These are phyloP conservation scores for Charadrius vociferus DNA, from an alignment of 2,113 vertebrate species.

Conservation along the genomic window DNA sequence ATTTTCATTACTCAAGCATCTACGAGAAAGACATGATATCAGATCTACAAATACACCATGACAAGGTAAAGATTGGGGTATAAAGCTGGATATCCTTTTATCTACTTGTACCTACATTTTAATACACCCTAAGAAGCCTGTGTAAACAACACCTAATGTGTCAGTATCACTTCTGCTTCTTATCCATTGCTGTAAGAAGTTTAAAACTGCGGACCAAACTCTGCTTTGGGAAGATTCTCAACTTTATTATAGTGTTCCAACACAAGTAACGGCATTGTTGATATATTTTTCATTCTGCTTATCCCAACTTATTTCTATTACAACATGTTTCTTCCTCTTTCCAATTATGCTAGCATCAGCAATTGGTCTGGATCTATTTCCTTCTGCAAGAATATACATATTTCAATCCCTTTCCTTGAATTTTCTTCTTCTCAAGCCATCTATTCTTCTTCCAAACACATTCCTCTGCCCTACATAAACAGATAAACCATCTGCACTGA, in stretches of 20 bases:
- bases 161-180: background rate
- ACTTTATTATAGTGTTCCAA: background rate
- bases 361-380: background rate
- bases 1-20: background rate
- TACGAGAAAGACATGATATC: background rate
- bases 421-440: background rate
- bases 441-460: background rate
- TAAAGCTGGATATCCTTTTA: background rate
- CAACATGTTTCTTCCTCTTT: background rate
- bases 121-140: background rate
- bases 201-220: background rate
- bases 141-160: background rate
- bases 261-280: background rate
- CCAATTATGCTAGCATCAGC: background rate
- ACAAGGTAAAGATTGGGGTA: background rate
- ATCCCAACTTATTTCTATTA: background rate
- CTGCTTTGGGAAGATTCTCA: background rate
- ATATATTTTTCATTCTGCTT: background rate
- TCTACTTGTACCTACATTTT: background rate
- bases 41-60: background rate
- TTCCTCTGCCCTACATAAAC: background rate
- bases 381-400: too few relatives aligned
- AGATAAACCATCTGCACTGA: background rate
- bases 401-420: background rate
- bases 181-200: background rate